These are phyloP conservation scores for Tinea pellionella DNA, from an alignment of 2,888 invertebrate species.

Conservation along the genomic window DNA sequence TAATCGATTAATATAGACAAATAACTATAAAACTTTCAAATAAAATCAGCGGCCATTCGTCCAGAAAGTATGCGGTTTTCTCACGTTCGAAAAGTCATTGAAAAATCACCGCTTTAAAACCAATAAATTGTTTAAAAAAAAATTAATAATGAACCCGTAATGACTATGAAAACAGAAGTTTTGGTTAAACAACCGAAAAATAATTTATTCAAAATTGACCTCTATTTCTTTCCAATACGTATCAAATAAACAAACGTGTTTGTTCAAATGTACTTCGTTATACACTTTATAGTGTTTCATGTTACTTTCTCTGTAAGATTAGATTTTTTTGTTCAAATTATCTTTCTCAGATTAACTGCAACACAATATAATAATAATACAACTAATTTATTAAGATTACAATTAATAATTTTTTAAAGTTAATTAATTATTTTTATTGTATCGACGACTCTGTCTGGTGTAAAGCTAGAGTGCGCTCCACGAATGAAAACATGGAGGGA, in stretches of 20 bases:
- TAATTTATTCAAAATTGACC: neutral
- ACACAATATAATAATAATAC: too few species aligned
- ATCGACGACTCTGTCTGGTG: too few species aligned
- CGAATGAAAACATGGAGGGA: too few species aligned
- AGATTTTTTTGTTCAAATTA: too few species aligned
- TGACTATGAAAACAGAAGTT: neutral
- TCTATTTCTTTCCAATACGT: neutral
- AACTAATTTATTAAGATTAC: too few species aligned
- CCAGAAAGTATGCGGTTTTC: slow-evolving; percentile 1
- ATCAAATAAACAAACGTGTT: neutral
- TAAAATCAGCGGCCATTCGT: neutral
- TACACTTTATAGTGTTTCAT: neutral
- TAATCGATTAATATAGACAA: neutral
- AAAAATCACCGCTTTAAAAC: neutral
- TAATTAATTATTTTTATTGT: too few species aligned
- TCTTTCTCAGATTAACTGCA: too few species aligned
- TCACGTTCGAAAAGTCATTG: neutral
- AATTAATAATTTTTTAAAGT: too few species aligned
- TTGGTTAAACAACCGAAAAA: neutral
- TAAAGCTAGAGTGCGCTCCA: too few species aligned
- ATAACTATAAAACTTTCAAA: neutral
- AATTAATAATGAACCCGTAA: too few species aligned
- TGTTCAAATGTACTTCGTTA: neutral
- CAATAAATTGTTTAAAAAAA: neutral
- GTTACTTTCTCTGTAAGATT: neutral